A percentile compares a stretch with the other conserved stretches of the same genome.
Conservation (phyloP, 2,113 vertebrate species). For the Pycnonotus jocosus region DNA sequence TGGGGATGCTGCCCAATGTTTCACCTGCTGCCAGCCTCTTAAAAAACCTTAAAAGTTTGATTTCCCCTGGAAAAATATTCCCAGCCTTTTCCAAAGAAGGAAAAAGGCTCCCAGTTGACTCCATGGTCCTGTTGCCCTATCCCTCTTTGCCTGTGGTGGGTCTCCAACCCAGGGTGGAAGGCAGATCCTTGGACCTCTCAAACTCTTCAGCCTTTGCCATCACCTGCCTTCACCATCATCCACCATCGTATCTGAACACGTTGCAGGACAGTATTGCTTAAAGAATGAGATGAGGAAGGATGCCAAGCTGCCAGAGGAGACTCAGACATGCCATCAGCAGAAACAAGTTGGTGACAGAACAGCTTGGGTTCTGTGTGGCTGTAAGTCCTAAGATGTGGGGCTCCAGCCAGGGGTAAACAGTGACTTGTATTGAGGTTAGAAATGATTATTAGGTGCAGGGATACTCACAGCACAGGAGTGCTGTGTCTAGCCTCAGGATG, state of each 20-base stretch:
- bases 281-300: background rate
- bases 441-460: background rate
- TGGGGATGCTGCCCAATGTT: background rate
- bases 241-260: rapidly evolving
- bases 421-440: background rate
- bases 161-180: background rate
- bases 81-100: background rate
- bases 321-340: background rate
- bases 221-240: background rate
- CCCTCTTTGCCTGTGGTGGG: background rate
- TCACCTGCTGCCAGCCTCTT: background rate
- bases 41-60: background rate
- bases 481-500: background rate
- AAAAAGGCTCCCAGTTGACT: background rate
- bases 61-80: background rate
- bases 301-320: background rate
- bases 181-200: background rate
- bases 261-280: background rate
- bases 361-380: background rate
- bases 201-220: background rate
- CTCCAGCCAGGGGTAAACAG: background rate
- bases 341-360: background rate
- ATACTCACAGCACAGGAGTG: background rate
- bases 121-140: background rate
- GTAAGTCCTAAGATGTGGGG: background rate